Evolutionary conservation across 2,797 vertebrate species (phyloP).

Genomic region (Anguilla anguilla): DNA sequence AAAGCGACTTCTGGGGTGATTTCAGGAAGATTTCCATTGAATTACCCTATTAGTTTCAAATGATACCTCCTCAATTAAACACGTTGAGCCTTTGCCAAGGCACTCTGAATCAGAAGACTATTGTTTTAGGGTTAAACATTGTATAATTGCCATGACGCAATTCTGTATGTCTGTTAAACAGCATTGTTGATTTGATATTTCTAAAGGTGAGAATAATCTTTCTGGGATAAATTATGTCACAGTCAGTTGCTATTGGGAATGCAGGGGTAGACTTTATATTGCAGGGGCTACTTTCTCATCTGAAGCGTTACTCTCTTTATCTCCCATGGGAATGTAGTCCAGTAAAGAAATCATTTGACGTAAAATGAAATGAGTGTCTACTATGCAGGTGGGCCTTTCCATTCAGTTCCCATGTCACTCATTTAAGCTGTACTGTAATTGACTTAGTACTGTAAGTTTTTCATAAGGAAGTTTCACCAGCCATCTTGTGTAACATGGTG

Average conservation of each 20-base stretch:
- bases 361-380: not conserved
- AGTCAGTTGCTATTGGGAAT: not conserved
- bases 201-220: slow-evolving; percentile 43
- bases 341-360: not conserved
- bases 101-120: slow-evolving; percentile 50
- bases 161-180: slow-evolving; percentile 33
- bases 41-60: slow-evolving; percentile 55
- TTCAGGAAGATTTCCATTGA: slow-evolving; percentile 47
- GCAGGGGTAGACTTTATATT: not conserved
- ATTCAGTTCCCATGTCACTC: not conserved
- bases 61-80: slow-evolving; percentile 48
- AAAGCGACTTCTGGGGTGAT: slow-evolving; percentile 55
- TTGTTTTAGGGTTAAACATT: slow-evolving; percentile 52
- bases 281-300: slow-evolving; percentile 39
- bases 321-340: not conserved
- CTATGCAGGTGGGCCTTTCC: not conserved
- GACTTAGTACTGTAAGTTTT: not conserved
- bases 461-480: not conserved
- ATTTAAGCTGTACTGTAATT: not conserved
- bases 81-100: slow-evolving; percentile 35
- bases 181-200: slow-evolving; percentile 59
- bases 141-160: slow-evolving; percentile 61
- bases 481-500: not conserved
- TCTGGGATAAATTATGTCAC: not conserved
- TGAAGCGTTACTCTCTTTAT: not conserved